Evolutionary conservation across 2,888 invertebrate genomes (phyloP).

Genomic region (Troides oblongomaculatus): DNA sequence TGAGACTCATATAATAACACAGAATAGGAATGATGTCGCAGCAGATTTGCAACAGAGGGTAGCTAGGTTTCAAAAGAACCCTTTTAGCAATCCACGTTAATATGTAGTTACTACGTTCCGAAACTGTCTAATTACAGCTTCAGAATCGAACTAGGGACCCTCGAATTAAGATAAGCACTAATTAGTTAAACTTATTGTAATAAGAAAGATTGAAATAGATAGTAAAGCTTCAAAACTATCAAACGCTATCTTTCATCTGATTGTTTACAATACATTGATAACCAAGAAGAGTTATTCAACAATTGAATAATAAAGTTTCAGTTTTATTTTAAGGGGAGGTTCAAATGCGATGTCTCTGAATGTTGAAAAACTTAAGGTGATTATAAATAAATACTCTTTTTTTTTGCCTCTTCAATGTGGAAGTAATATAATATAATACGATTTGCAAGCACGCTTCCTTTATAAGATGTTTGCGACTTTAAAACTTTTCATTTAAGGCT

Average conservation of each 20-base stretch:
- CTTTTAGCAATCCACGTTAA: too few relatives aligned
- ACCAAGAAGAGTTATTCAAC: constrained; percentile 4
- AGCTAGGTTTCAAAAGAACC: too few relatives aligned
- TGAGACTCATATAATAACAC: too few relatives aligned
- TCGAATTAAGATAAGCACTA: background rate
- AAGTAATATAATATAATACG: constrained; percentile 68
- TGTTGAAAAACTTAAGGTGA: constrained; percentile 74
- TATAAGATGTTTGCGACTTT: constrained; percentile 42
- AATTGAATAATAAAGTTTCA: constrained; percentile 23
- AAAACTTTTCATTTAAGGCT: constrained; percentile 42
- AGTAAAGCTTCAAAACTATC: constrained; percentile 2
- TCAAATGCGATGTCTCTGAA: constrained; percentile 58
- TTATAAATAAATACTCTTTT: constrained; percentile 56
- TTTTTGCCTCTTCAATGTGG: constrained; percentile 69
- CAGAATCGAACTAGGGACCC: too few relatives aligned
- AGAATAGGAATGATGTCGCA: too few relatives aligned
- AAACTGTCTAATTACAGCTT: too few relatives aligned
- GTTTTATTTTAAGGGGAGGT: constrained; percentile 33
- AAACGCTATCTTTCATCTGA: background rate
- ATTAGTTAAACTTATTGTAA: too few relatives aligned
- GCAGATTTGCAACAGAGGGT: too few relatives aligned
- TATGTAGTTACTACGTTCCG: too few relatives aligned
- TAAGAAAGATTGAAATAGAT: background rate
- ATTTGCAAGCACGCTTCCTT: constrained; percentile 63
- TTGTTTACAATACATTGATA: background rate